A percentile compares a stretch with the other conserved stretches of the same genome.
phyloP scores from a whole-genome alignment of 2,888 invertebrate species.

The Vanessa cardui region DNA sequence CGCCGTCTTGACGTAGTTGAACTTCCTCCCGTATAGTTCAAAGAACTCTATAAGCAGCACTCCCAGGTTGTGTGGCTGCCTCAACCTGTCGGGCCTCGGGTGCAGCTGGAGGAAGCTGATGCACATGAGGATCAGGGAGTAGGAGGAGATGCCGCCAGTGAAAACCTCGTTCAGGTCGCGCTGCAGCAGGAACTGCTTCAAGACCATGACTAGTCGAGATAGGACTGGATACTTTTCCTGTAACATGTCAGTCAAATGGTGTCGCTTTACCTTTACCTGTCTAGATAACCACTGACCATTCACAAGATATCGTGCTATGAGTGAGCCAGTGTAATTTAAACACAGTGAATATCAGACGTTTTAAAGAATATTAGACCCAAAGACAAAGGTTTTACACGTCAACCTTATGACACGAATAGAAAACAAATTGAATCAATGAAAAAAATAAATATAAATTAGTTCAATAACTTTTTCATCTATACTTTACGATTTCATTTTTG shows the following conservation, averaged over 20 bases:
- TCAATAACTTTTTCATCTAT: no score
- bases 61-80: slow-evolving; percentile 90
- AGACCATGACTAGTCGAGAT: slow-evolving; percentile 96
- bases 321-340: no score
- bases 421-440: no score
- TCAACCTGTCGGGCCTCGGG: slow-evolving; percentile 89
- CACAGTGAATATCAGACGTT: no score
- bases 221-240: slow-evolving; percentile 92
- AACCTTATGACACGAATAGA: no score
- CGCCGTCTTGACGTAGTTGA: slow-evolving; percentile 97
- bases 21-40: slow-evolving; percentile 97
- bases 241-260: slow-evolving; percentile 7
- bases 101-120: slow-evolving; percentile 98
- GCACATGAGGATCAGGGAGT: slow-evolving; percentile 98
- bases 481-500: no score
- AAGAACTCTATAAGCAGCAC: slow-evolving; percentile 98
- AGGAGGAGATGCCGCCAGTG: slow-evolving; percentile 99
- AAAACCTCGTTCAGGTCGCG: slow-evolving; percentile 99
- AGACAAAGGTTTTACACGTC: no score
- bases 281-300: no score
- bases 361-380: no score
- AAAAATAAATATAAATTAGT: no score
- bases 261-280: neutral
- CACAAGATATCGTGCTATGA: no score
- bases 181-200: slow-evolving; percentile 99